Evolutionary conservation across 2,888 invertebrate species (phyloP), one percentile per base, ranked within the genome.

Genomic region (Stramonita haemastoma): DNA sequence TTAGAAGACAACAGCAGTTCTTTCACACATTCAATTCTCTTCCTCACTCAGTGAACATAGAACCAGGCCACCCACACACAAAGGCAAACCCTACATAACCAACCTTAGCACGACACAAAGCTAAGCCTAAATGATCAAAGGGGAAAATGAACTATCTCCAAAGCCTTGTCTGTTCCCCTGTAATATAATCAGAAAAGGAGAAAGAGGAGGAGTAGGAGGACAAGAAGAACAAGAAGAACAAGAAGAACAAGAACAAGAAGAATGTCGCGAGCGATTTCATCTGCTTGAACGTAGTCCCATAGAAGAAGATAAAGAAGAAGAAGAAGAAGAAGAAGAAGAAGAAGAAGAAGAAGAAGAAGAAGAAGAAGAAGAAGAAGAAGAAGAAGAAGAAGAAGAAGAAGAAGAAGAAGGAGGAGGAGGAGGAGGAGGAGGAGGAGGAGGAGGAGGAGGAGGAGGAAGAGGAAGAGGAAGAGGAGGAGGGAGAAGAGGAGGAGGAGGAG

Each of bases 231-330:
- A 84, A 32, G n/a, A 79, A 22, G 11, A 32, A 29, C 8, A 79
- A 79, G 34, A 79, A 79, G 34, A 79, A 79, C 8, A 79, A 79
- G 34, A 79, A 60, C 13, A 60, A 60, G 60, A 60, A 60, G 34
- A 34, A 34, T 29, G 32, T n/a, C n/a, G n/a, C n/a, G n/a, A n/a
- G n/a, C n/a, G n/a, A n/a, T n/a, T n/a, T n/a, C n/a, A n/a, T n/a
- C n/a, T n/a, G n/a, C n/a, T n/a, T n/a, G n/a, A n/a, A n/a, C n/a
- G n/a, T n/a, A n/a, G n/a, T n/a, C n/a, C n/a, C n/a, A n/a, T n/a
- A 81, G 81, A 34, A 81, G 81, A 34, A 81, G 81, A 81, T n/a
- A 34, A 34, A 81, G 34, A 81, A 81, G 81, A 81, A 81, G 81
- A 81, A 81, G 81, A 81, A 81, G 81, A 81, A 81, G 29, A 77